Evolutionary conservation across 2,113 vertebrate genomes (phyloP).

Genomic region (Hemiprocne comata): DNA sequence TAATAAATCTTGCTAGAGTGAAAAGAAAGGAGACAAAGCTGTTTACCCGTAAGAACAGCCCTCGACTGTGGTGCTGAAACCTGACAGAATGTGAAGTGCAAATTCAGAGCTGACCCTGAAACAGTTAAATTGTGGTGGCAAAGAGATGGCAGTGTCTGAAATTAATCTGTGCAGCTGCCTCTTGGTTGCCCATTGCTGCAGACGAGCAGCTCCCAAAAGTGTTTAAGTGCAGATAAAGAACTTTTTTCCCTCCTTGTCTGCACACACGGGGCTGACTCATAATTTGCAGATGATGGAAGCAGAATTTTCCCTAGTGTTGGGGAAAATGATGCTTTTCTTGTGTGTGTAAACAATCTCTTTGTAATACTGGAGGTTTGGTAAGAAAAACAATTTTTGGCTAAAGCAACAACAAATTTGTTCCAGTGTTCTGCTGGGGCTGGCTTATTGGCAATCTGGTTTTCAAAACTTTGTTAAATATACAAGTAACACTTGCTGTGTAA

Average conservation of each 20-base stretch:
- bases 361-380: not conserved
- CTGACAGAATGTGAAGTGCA: too few relatives aligned
- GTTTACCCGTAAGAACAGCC: not conserved
- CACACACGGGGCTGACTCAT: not conserved
- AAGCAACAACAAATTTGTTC: fast-evolving
- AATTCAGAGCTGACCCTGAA: not conserved
- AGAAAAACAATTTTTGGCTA: not conserved
- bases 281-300: not conserved
- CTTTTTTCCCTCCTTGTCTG: not conserved
- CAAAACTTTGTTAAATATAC: too few relatives aligned
- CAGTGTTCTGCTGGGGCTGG: not conserved
- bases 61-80: too few relatives aligned
- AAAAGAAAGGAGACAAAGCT: not conserved
- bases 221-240: not conserved
- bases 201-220: not conserved
- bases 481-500: too few relatives aligned
- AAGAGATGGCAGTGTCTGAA: not conserved
- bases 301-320: fast-evolving
- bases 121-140: fast-evolving
- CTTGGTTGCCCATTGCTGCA: not conserved
- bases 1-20: not conserved
- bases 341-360: not conserved
- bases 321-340: not conserved
- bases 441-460: too few relatives aligned
- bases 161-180: too few relatives aligned